phyloP scores from a whole-genome alignment of 2,113 vertebrate species.

The Macaca mulatta region DNA sequence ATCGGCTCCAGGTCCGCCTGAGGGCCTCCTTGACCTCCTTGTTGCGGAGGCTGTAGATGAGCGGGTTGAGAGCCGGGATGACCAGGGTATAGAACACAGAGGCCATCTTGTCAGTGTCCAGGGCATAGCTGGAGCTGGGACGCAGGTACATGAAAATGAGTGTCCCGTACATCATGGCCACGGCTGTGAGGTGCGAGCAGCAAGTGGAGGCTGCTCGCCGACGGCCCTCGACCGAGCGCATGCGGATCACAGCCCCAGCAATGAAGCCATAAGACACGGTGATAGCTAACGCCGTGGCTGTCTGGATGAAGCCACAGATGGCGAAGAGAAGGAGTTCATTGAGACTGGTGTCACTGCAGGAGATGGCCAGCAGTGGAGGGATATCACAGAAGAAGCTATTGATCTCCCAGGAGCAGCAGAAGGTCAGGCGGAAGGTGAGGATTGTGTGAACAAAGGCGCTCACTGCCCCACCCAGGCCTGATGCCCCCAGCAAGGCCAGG shows the following conservation, averaged over 20 bases:
- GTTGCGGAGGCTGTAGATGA: conserved; percentile 80
- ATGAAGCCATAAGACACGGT: conserved; percentile 64
- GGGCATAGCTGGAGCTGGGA: conserved; percentile 72
- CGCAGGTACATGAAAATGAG: conserved; percentile 80
- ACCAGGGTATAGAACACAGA: conserved; percentile 80
- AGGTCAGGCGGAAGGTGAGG: conserved; percentile 75
- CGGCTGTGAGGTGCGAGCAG: conserved; percentile 70
- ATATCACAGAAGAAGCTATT: conserved; percentile 81
- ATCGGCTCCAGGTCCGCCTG: neutral
- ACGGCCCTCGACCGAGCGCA: neutral
- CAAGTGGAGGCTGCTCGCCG: conserved; percentile 66
- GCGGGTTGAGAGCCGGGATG: conserved; percentile 79
- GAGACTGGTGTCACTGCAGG: conserved; percentile 69
- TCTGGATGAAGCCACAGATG: conserved; percentile 77
- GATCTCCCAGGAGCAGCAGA: conserved; percentile 62
- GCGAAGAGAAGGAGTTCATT: conserved; percentile 74
- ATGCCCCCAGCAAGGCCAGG: conserved; percentile 62
- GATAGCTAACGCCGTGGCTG: conserved; percentile 36
- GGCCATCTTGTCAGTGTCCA: conserved; percentile 77
- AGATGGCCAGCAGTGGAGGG: conserved; percentile 75
- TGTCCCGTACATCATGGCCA: conserved; percentile 69
- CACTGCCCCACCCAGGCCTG: conserved; percentile 39
- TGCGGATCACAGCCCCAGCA: conserved; percentile 26
- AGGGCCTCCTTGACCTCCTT: conserved; percentile 71
- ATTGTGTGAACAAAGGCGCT: conserved; percentile 70